These are phyloP conservation scores for Hedya salicella DNA, from an alignment of 2,888 invertebrate species.

Conservation along the genomic window DNA sequence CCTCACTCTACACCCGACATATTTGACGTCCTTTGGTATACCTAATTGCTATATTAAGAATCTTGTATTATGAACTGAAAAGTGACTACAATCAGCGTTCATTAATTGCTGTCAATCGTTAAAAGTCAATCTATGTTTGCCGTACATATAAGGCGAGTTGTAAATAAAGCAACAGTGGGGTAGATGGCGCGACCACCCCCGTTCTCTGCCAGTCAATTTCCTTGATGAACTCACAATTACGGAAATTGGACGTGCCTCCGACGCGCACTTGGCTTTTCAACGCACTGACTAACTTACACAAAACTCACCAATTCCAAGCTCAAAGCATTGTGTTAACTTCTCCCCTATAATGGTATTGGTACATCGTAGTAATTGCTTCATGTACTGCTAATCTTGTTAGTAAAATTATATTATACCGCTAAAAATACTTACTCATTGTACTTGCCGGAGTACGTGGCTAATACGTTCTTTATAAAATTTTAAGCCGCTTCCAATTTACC, in stretches of 20 bases:
- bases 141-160: conserved; percentile 43
- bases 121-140: neutral
- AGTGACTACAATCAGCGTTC: no score
- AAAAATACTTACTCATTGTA: neutral
- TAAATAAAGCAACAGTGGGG: conserved; percentile 56
- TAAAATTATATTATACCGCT: no score
- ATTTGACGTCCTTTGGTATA: no score
- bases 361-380: neutral
- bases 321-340: conserved; percentile 11
- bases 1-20: no score
- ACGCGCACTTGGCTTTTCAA: conserved; percentile 44
- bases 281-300: conserved; percentile 45
- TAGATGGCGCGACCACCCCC: conserved; percentile 48
- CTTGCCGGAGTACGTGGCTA: neutral
- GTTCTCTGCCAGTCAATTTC: conserved; percentile 78
- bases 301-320: conserved; percentile 47
- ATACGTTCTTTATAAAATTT: conserved; percentile 22
- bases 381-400: neutral
- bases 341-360: conserved; percentile 13
- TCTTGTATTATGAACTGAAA: no score
- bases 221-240: conserved; percentile 82
- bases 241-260: conserved; percentile 73
- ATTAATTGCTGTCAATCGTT: neutral
- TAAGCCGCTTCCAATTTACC: conserved; percentile 36
- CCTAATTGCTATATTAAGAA: no score